Evolutionary conservation across 2,797 vertebrate species (phyloP), one percentile per base, ranked within the genome.

Genomic region (Scolopax bukidnonensis): DNA sequence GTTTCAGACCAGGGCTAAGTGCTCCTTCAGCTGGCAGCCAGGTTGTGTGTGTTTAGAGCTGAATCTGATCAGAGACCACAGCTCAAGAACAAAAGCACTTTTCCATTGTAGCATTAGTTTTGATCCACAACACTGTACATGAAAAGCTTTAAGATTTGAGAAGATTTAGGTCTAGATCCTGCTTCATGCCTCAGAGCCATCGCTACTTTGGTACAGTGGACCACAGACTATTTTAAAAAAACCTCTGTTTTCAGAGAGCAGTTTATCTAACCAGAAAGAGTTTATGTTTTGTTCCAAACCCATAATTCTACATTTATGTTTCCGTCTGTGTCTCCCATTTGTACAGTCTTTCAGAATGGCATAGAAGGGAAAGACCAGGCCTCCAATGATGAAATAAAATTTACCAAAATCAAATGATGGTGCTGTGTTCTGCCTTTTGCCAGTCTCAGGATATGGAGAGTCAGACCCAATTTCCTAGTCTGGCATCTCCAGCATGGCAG

Each of bases 41-140:
- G 48, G 14, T 74, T 0, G 1, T 0, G 0, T 57, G n/a, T 57
- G 23, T 73, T 48, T 64, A 63, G 48, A 71, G 30, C 61, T 88
- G 90, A 33, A 43, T 61, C 69, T 47, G 24, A 53, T 69, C 70
- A 75, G 33, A 73, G 41, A 74, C 23, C 11, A 24, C 7, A 33
- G 18, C 50, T 65, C 54, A 81, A 54, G 48, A 38, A 30, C n/a
- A 86, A 70, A 69, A 86, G 0, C 15, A 57, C 10, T 88, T 90
- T 65, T 67, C 48, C 5, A 3, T 38, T 20, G 53, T 61, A 87
- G 41, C 57, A 32, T 83, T 87, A 57, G 38, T 76, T 87, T 67
- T 70, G 56, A 53, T 63, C 36, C 32, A 56, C 28, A 67, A 7
- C 19, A 13, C 23, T 40, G 12, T 36, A 23, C 2, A 5, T 76